Conservation (phyloP, 1,140 invertebrate species). For the silkworm (Bombyx mori) region DNA sequence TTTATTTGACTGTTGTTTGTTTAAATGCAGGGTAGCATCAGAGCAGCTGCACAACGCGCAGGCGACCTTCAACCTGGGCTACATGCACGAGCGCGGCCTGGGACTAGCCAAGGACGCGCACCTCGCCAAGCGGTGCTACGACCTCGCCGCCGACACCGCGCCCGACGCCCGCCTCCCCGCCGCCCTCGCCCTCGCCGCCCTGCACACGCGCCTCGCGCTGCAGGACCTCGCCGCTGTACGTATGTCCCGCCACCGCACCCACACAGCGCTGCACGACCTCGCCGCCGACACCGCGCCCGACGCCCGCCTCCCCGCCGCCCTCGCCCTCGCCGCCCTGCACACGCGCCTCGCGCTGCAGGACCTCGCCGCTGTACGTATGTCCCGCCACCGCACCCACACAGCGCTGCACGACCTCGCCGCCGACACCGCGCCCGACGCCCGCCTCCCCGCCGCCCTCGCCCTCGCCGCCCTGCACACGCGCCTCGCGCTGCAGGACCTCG, state of each 20-base stretch:
- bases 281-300: slow-evolving; percentile 95
- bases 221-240: slow-evolving; percentile 76
- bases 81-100: slow-evolving; percentile 98
- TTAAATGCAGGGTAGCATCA: slow-evolving; percentile 83
- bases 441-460: slow-evolving; percentile 94
- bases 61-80: slow-evolving; percentile 99
- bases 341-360: slow-evolving; percentile 83
- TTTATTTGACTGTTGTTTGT: too few relatives aligned
- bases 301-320: slow-evolving; percentile 93
- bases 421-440: slow-evolving; percentile 94
- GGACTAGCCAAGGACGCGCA: slow-evolving; percentile 88
- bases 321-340: slow-evolving; percentile 92
- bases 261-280: slow-evolving; percentile 81
- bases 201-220: slow-evolving; percentile 84
- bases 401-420: slow-evolving; percentile 92
- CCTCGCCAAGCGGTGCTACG: slow-evolving; percentile 93
- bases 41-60: slow-evolving; percentile 97
- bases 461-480: slow-evolving; percentile 89
- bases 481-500: slow-evolving; percentile 80
- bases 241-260: slow-evolving; percentile 44
- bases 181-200: slow-evolving; percentile 90
- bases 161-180: slow-evolving; percentile 96
- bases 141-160: slow-evolving; percentile 95
- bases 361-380: slow-evolving; percentile 74
- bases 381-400: neutral